A percentile compares a stretch with the other conserved stretches of the same genome.
Conservation (phyloP, 2,113 vertebrate species). For the Crotalus viridis region DNA sequence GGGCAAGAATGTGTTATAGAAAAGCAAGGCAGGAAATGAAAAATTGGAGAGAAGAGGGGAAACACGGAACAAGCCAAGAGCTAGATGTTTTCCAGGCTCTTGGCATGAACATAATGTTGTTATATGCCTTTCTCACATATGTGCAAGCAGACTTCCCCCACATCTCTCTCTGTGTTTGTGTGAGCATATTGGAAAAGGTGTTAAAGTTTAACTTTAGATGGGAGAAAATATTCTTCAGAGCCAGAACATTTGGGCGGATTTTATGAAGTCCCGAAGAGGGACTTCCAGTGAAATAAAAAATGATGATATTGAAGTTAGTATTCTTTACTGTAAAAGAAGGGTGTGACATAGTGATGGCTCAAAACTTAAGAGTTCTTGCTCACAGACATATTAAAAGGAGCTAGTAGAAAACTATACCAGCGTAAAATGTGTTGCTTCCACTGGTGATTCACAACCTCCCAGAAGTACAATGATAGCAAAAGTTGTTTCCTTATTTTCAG, state of each 20-base stretch:
- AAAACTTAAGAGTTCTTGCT: neutral
- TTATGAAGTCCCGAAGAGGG: neutral
- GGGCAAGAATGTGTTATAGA: neutral
- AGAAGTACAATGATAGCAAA: neutral
- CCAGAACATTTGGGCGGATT: neutral
- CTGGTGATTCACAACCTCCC: neutral
- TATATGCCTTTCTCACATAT: neutral
- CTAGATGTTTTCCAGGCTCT: conserved; percentile 17
- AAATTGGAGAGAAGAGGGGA: neutral
- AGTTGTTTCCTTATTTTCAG: neutral
- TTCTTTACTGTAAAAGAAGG: neutral
- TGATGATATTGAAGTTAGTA: neutral
- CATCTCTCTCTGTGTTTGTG: neutral
- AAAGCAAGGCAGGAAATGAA: conserved; percentile 25
- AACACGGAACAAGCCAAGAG: conserved; percentile 1
- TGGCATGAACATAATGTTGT: neutral
- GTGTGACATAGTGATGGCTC: neutral
- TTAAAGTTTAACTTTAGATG: neutral
- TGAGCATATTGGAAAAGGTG: neutral
- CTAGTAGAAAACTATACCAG: neutral
- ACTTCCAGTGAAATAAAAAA: neutral
- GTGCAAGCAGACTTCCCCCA: neutral
- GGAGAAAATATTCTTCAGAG: neutral
- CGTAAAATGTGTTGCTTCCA: neutral
- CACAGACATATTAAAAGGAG: neutral